A percentile compares a stretch with the other conserved stretches of the same genome.
phyloP scores from a whole-genome alignment of 1,140 invertebrate species.

The Aphis craccivora region DNA sequence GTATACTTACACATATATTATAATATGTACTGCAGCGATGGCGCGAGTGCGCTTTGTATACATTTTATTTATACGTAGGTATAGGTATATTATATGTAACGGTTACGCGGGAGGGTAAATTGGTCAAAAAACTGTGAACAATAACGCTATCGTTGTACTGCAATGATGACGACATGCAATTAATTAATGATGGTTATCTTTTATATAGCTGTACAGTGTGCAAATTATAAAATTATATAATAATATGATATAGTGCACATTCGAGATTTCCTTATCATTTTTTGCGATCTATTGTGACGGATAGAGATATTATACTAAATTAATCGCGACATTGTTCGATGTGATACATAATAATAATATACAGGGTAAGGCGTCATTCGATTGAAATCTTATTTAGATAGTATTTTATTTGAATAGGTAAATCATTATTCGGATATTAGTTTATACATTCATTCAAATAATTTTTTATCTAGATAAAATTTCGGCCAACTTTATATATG shows the following conservation, averaged over 20 bases:
- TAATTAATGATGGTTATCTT: not conserved
- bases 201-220: not conserved
- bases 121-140: not conserved
- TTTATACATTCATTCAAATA: too few relatives aligned
- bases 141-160: not conserved
- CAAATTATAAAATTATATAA: not conserved
- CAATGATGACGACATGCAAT: not conserved
- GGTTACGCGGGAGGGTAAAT: not conserved
- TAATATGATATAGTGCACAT: too few relatives aligned
- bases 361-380: too few relatives aligned
- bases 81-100: too few relatives aligned
- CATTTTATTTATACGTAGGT: not conserved
- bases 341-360: not conserved
- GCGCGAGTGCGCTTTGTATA: not conserved
- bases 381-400: too few relatives aligned
- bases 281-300: too few relatives aligned
- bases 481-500: too few relatives aligned
- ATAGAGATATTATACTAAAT: not conserved
- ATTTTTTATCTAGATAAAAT: too few relatives aligned
- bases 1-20: not conserved
- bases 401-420: too few relatives aligned
- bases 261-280: not conserved
- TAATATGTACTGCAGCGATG: not conserved
- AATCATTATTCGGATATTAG: too few relatives aligned
- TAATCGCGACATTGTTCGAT: not conserved